A percentile compares a stretch with the other conserved stretches of the same genome.
Evolutionary conservation across 1,140 invertebrate species (phyloP).

Genomic region (Maniola jurtina): DNA sequence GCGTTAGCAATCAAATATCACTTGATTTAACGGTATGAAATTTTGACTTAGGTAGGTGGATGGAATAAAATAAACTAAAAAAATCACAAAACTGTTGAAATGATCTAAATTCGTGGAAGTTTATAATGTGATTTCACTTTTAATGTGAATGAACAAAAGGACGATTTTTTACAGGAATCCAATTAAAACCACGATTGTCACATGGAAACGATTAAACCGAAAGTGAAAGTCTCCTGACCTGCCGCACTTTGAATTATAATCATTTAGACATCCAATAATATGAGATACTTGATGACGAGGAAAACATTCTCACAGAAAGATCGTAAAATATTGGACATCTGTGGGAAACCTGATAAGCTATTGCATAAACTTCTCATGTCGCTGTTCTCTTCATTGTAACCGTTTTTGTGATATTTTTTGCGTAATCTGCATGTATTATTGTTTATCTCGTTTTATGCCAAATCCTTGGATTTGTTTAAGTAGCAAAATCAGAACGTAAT

Average conservation of each 20-base stretch:
- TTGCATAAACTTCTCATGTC: slow-evolving; percentile 30
- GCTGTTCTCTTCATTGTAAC: slow-evolving; percentile 26
- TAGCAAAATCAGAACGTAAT: too few species aligned
- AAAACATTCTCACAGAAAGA: slow-evolving; percentile 14
- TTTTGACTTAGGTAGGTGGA: too few species aligned
- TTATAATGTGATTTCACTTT: too few species aligned
- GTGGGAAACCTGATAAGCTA: slow-evolving; percentile 25
- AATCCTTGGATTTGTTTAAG: background rate
- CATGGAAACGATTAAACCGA: slow-evolving; percentile 1
- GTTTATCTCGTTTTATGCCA: background rate
- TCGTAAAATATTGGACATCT: slow-evolving; percentile 23
- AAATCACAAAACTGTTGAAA: too few species aligned
- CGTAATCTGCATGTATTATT: slow-evolving; percentile 5
- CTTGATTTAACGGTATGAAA: too few species aligned
- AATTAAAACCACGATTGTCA: background rate
- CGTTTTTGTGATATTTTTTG: slow-evolving; percentile 21
- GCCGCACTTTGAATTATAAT: slow-evolving; percentile 29
- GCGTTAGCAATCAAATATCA: too few species aligned
- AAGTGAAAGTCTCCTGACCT: slow-evolving; percentile 35
- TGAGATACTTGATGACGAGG: slow-evolving; percentile 13
- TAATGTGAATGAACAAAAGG: too few species aligned
- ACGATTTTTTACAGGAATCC: too few species aligned
- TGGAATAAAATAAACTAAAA: too few species aligned
- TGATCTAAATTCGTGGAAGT: too few species aligned
- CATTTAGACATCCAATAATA: slow-evolving; percentile 18